Conservation (phyloP, 2,888 invertebrate genomes). For the Priocnemis perturbator region DNA sequence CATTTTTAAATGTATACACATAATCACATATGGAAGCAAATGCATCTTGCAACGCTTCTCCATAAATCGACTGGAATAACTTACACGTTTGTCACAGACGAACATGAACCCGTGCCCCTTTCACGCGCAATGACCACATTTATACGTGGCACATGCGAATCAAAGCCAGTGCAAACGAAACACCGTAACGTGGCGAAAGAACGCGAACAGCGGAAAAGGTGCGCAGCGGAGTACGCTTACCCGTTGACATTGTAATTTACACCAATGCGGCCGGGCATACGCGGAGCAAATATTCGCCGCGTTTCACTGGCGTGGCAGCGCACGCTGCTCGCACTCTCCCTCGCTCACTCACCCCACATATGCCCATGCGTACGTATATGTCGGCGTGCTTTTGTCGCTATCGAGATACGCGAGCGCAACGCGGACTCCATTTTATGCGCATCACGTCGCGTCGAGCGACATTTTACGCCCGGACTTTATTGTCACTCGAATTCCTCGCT, state of each 20-base stretch:
- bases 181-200: background rate
- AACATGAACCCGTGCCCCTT: no score
- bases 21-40: no score
- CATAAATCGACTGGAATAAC: no score
- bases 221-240: constrained; percentile 12
- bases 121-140: no score
- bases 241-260: constrained; percentile 59
- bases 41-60: no score
- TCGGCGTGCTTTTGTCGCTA: constrained; percentile 13
- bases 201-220: background rate
- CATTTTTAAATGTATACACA: no score
- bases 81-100: no score
- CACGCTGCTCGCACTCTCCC: background rate
- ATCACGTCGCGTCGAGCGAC: constrained; percentile 40
- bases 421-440: constrained; percentile 32
- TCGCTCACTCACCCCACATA: background rate
- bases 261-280: constrained; percentile 24
- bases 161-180: no score
- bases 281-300: constrained; percentile 38
- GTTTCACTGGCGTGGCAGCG: background rate
- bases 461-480: constrained; percentile 38
- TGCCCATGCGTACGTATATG: background rate
- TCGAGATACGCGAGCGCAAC: constrained; percentile 8
- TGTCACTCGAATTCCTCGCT: constrained; percentile 30
- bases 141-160: no score